Evolutionary conservation across 2,888 invertebrate genomes (phyloP).

Genomic region (Vesta saturnalis): DNA sequence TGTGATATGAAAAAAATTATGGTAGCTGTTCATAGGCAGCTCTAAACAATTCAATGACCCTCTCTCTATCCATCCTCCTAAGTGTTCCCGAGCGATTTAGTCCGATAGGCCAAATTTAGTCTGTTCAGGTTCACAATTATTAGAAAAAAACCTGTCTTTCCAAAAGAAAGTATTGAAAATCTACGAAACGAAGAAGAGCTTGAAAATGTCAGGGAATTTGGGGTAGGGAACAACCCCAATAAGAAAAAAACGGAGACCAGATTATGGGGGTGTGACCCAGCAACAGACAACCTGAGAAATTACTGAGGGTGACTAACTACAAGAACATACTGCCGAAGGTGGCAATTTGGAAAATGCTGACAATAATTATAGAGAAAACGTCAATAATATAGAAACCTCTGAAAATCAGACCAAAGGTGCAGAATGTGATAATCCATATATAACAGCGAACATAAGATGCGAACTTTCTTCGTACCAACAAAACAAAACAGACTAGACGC

Average conservation of each 20-base stretch:
- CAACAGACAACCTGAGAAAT: background rate
- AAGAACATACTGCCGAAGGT: too few relatives aligned
- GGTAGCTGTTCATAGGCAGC: too few relatives aligned
- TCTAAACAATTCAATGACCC: too few relatives aligned
- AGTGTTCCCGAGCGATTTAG: too few relatives aligned
- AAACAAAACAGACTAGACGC: constrained; percentile 6
- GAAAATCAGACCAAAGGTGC: constrained; percentile 2
- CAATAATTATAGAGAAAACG: background rate
- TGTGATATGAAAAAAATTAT: too few relatives aligned
- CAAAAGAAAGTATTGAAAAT: background rate
- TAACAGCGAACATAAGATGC: background rate
- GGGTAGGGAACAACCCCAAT: background rate
- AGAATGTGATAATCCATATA: background rate
- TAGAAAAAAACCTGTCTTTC: too few relatives aligned
- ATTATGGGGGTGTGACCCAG: background rate
- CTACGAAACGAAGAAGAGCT: background rate
- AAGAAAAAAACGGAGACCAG: background rate
- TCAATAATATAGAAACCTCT: background rate
- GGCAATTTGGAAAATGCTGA: background rate
- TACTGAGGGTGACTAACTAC: background rate
- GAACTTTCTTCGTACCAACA: background rate
- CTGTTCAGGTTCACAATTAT: too few relatives aligned
- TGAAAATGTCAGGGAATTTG: background rate
- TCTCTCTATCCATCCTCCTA: too few relatives aligned
- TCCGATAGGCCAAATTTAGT: too few relatives aligned